These are phyloP conservation scores for Numenius phaeopus DNA, from an alignment of 2,797 vertebrate species.

Conservation along the genomic window DNA sequence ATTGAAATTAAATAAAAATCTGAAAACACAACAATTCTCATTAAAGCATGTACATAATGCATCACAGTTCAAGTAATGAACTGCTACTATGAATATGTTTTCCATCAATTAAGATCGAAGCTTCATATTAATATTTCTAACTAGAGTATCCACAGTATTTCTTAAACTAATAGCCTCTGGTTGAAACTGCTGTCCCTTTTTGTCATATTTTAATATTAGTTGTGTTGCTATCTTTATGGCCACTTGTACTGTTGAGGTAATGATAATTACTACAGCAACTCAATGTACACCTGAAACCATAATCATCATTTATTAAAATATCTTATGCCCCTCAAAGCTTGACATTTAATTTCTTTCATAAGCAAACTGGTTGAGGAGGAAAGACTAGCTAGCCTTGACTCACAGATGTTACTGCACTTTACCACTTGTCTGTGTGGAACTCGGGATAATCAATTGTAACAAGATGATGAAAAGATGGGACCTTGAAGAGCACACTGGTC, in stretches of 20 bases:
- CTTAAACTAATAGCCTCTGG: not conserved
- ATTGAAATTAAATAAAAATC: not conserved
- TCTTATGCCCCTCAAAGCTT: not conserved
- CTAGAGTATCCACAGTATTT: not conserved
- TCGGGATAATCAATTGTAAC: not conserved
- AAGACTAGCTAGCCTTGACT: not conserved
- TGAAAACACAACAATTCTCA: not conserved
- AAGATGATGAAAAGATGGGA: not conserved
- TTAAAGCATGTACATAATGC: not conserved
- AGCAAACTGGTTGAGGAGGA: not conserved
- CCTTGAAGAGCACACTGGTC: not conserved
- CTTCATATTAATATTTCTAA: not conserved
- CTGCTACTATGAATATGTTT: not conserved
- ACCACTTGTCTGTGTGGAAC: not conserved
- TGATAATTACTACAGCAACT: not conserved
- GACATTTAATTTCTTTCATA: not conserved
- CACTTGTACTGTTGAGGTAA: not conserved
- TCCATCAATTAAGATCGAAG: not conserved
- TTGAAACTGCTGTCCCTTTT: not conserved
- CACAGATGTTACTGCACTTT: not conserved
- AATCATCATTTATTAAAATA: not conserved
- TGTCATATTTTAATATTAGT: not conserved
- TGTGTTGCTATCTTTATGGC: not conserved
- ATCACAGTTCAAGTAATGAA: not conserved
- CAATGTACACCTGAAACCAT: not conserved